Base-by-base conservation (phyloP, 2,113 vertebrate species). In the Xiphias gladius region DNA sequence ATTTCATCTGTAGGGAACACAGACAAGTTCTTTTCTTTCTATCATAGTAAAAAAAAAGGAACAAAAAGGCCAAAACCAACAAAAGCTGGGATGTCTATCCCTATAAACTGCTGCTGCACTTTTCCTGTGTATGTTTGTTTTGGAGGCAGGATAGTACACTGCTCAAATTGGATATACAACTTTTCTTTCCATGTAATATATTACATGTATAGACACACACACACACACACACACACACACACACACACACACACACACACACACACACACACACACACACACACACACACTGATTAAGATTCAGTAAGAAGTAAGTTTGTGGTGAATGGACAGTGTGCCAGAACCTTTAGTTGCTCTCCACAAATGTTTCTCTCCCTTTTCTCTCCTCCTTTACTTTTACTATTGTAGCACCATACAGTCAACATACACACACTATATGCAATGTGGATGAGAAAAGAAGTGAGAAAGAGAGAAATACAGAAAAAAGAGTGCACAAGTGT, bases 321-420 rank as follows among this genome's bases (percentile, higher is more conserved):
- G 77, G 63, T 37, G 48, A 79, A 58, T 35, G 28, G 82, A 80
- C 84, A 64, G 50, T 6, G 13, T 76, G 88, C 84, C 87, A 85
- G 79, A 75, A 61, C 20, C 54, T 86, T 64, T 35, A 68, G 73
- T 57, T 52, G n/a, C 14, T 43, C 79, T 71, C 63, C 20, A 59
- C 13, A 30, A 64, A 37, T 46, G 30, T 39, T 79, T 67, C 32
- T 57, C n/a, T 79, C 35, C 30, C 24, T 66, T 35, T 68, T 48
- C 39, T 35, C 35, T 52, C 0, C 46, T 79, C 35, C 41, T 63
- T 64, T 65, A 22, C 61, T 66, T 81, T 26, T 68, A 54, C 39
- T 26, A 35, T 10, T 81, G 24, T 43, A 30, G 16, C 57, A 70
- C 62, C 62, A 61, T 64, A 69, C 24, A 67, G 22, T 43, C 13